phyloP scores from a whole-genome alignment of 2,797 vertebrate genomes.

The Catamblyrhynchus diadema region DNA sequence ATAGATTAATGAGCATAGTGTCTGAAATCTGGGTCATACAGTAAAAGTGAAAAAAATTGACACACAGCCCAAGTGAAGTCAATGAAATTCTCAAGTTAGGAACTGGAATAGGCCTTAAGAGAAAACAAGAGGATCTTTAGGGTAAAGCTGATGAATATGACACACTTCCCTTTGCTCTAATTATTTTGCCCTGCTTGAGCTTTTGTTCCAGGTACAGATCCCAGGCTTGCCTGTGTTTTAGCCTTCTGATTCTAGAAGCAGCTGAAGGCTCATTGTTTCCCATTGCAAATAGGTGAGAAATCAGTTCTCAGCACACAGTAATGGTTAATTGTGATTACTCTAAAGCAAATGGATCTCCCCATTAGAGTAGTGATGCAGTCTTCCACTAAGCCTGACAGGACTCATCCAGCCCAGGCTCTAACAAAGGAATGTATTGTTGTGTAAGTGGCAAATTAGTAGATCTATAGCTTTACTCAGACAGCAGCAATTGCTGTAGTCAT shows the following conservation, averaged over 20 bases:
- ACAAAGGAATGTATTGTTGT: background rate
- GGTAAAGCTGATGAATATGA: background rate
- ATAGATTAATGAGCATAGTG: background rate
- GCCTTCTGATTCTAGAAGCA: background rate
- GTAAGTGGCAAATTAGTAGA: background rate
- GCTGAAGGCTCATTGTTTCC: background rate
- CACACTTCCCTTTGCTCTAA: background rate
- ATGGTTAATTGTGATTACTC: background rate
- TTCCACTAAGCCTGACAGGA: background rate
- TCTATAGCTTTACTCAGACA: constrained; percentile 5
- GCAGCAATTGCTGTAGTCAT: constrained; percentile 23
- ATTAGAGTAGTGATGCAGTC: background rate
- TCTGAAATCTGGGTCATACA: constrained; percentile 8
- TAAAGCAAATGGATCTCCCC: background rate
- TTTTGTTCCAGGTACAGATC: background rate
- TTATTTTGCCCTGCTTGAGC: background rate
- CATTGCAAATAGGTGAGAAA: background rate
- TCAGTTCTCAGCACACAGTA: background rate
- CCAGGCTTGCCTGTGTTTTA: background rate
- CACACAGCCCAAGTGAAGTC: background rate
- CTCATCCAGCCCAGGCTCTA: background rate
- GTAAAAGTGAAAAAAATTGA: background rate
- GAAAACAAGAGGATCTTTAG: background rate
- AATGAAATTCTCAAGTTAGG: background rate
- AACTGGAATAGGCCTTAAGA: background rate